A percentile compares a stretch with the other conserved stretches of the same genome.
Evolutionary conservation across 1,140 invertebrate genomes (phyloP).

Genomic region (Formica exsecta): DNA sequence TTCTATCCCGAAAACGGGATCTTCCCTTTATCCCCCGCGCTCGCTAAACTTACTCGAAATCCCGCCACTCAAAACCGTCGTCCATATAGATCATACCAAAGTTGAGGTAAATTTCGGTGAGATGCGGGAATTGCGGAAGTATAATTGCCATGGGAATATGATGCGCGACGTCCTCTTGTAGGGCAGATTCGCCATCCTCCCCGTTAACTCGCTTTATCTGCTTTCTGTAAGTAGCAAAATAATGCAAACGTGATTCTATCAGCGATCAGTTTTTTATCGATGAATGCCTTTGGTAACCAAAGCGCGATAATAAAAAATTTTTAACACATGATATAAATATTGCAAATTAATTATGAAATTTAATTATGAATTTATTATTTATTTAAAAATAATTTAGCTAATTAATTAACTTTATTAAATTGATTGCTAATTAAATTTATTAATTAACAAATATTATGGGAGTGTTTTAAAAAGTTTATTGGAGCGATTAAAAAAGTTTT

Average conservation of each 20-base stretch:
- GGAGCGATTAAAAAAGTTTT: slow-evolving; percentile 4
- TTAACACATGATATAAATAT: no score
- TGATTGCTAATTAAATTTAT: no score
- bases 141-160: slow-evolving; percentile 81
- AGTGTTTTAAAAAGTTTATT: not conserved
- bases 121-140: slow-evolving; percentile 73
- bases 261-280: not conserved
- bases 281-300: no score
- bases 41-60: slow-evolving; percentile 78
- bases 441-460: not conserved
- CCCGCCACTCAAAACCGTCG: slow-evolving; percentile 81
- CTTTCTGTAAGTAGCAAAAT: slow-evolving; percentile 63
- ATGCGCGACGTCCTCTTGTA: slow-evolving; percentile 70
- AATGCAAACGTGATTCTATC: not conserved
- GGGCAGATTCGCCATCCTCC: slow-evolving; percentile 66
- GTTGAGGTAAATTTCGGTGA: slow-evolving; percentile 79
- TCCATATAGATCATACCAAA: slow-evolving; percentile 82
- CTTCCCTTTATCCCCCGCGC: not conserved
- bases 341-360: no score
- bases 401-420: not conserved
- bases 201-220: slow-evolving; percentile 46
- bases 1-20: not conserved
- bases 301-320: no score
- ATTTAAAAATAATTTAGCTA: no score
- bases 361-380: no score